Base-by-base conservation (phyloP, 2,888 invertebrate species). In the Phyto melanocephala region DNA sequence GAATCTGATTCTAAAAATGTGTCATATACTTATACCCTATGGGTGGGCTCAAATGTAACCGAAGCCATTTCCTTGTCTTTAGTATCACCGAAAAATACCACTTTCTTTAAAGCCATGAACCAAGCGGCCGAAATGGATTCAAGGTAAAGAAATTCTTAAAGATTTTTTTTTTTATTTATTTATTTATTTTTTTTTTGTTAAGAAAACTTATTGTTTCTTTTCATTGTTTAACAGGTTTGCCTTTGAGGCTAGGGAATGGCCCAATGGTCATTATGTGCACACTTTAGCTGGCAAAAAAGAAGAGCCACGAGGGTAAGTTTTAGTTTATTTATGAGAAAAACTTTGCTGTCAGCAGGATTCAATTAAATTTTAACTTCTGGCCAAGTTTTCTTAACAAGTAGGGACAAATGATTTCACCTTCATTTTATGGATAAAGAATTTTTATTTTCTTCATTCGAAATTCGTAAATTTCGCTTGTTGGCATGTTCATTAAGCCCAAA, bases 261-360 rank as follows among this genome's bases (percentile, higher is more conserved):
- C 97, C 1, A 97, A 97, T 89, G 97, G 97, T 0, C 97, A 97
- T 90, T 97, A 97, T 90, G 96, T 97, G 24, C 97, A 97, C 91
- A 97, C 97, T 0, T 92, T 97, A 84, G 95, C 91, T 52, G 91
- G 90, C 76, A 91, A 91, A 84, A 91, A 90, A 74, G 91, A 91
- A 80, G 91, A 91, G 70, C 91, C 91, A 6, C 86, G 91, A 86
- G 91, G 91, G 91, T 91, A 86, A 86, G 85, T 74, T 28, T 71
- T 56, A 37, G 3, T 33, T 28, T 28, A 28, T 28, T n/a, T n/a
- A n/a, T n/a, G n/a, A n/a, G n/a, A n/a, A n/a, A n/a, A n/a, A n/a
- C n/a, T n/a, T n/a, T n/a, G n/a, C n/a, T n/a, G n/a, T n/a, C n/a
- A n/a, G n/a, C 28, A 28, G 28, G 6, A 5, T 28, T 28, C 6